Conservation (phyloP, 2,113 vertebrate genomes). For the Propithecus coquereli region DNA sequence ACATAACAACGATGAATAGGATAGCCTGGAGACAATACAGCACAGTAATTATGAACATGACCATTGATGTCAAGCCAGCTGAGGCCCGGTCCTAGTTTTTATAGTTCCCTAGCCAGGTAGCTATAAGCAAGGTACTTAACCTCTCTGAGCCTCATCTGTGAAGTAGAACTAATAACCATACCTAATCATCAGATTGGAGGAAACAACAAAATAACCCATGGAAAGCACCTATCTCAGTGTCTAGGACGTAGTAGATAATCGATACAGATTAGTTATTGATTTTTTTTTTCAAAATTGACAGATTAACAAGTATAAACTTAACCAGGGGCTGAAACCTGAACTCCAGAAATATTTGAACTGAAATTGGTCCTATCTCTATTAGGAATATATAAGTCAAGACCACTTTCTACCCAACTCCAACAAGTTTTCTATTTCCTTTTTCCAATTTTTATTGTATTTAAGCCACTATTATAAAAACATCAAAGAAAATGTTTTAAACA, state of each 20-base stretch:
- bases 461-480: constrained; percentile 3
- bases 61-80: not conserved
- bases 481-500: constrained; percentile 45
- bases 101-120: not conserved
- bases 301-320: constrained; percentile 4
- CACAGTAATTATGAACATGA: not conserved
- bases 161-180: not conserved
- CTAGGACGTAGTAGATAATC: not conserved
- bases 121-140: not conserved
- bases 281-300: not conserved
- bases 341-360: constrained; percentile 19
- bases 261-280: not conserved
- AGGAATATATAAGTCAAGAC: not conserved
- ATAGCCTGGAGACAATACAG: not conserved
- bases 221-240: not conserved
- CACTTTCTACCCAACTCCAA: not conserved
- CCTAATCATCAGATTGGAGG: not conserved
- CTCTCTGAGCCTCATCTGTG: not conserved
- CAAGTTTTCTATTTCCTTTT: constrained; percentile 39
- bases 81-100: not conserved
- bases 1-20: not conserved
- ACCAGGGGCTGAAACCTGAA: not conserved
- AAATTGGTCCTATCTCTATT: not conserved
- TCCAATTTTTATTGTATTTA: constrained; percentile 45
- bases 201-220: not conserved